Base-by-base conservation (phyloP, 1,140 invertebrate genomes). In the Bursaphelenchus mucronatus region DNA sequence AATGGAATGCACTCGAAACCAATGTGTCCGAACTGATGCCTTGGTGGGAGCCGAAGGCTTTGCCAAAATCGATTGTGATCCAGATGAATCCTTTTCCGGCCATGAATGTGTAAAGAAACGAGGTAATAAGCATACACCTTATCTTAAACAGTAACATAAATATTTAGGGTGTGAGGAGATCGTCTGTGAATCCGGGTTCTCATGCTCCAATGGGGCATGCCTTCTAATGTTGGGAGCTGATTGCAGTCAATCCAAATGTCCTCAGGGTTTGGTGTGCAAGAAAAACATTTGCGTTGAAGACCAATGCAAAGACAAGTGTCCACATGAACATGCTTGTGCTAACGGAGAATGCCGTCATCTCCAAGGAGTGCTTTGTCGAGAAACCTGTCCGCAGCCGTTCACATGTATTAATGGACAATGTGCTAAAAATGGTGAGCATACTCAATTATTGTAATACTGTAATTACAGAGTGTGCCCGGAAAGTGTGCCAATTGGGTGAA, bases 401-500 rank as follows among this genome's bases (percentile, higher is more conserved):
- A 47, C 61, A n/a, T 71, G 70, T 57, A n/a, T 71, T 10, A 72
- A 71, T 54, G 70, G 70, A 8, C 63, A 67, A 11, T 71, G 70
- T 47, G 57, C 61, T 21, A 10, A 64, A 53, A 75, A 73, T 51
- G 71, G 71, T 71, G 6, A 41, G 4, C 0, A 52, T 17, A 15
- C 0, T 49, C 3, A 39, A 50, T 64, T 3, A 30, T 47, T 9
- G 15, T 55, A 19, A 17, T 9, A 61, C 59, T n/a, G 52, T 8
- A 11, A 56, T 44, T 70, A 40, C 41, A 76, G 76, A 78, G 50
- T 78, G 76, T 64, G 40, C 49, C 49, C 47, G 68, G 15, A 78
- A 78, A 69, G 76, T 81, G 41, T 78, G 76, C 53, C 76, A 78
- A 66, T 49, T 78, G 40, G 79, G 79, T n/a, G 76, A 78, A 61